Conservation (phyloP, 2,888 invertebrate species). For the Schizaphis graminum region DNA sequence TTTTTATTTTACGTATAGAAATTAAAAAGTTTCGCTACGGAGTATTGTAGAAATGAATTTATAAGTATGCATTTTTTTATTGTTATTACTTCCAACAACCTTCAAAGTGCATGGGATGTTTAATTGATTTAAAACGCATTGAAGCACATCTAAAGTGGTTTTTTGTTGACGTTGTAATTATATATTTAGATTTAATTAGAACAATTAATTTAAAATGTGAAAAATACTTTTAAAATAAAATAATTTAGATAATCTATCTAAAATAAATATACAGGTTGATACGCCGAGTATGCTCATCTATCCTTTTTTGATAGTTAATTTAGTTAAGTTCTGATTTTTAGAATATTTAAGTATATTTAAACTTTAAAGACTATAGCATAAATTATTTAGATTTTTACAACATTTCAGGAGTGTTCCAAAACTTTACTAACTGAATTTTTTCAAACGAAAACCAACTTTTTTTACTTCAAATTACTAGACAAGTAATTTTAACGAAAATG, state of each 20-base stretch:
- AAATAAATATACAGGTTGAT: not conserved
- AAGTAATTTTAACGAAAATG: no score
- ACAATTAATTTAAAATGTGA: not conserved
- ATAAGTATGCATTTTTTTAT: not conserved
- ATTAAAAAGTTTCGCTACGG: not conserved
- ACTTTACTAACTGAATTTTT: no score
- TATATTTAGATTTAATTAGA: not conserved
- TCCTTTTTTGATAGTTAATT: not conserved
- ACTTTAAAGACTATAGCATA: not conserved
- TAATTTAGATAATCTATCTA: not conserved
- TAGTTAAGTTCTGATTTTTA: not conserved
- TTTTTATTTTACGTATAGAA: not conserved
- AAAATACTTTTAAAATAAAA: not conserved
- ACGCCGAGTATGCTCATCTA: not conserved
- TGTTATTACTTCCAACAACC: not conserved
- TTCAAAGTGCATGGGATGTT: not conserved
- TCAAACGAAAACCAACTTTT: no score
- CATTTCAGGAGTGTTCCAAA: not conserved
- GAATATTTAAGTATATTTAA: not conserved
- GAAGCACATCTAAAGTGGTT: not conserved
- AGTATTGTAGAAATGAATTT: not conserved
- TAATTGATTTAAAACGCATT: not conserved
- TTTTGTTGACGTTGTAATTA: not conserved
- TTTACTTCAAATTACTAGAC: no score
- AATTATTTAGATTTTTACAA: not conserved